Evolutionary conservation across 2,113 vertebrate species (phyloP), one percentile per base, ranked within the genome.

Genomic region (Eulemur macaco): DNA sequence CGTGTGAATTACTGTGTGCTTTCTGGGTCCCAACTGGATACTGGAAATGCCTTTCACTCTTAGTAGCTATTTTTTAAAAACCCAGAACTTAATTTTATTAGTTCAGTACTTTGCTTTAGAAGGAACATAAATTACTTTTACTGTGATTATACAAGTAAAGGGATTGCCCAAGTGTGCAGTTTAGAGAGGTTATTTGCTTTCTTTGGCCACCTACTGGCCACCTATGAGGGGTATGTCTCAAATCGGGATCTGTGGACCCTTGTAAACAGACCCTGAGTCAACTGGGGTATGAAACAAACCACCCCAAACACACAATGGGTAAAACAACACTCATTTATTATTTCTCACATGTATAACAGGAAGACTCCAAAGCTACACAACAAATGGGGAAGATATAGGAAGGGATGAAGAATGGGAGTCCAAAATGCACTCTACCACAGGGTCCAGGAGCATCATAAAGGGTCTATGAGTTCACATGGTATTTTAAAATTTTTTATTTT

Each of bases 171-270:
- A 85, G 23, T 52, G 34, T 56, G 58, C 34, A 84, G 47, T 82
- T 93, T 81, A 91, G 50, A 89, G 37, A 91, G 54, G 39, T 11
- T n/a, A n/a, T 89, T 97, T 94, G 78, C 73, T 97, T 95, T 93
- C 91, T 94, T 81, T 96, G 96, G 76, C 64, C 31, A n/a, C 64
- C 37, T 31, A 31, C 69, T 96, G 96, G 76, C 64, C 31, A n/a
- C 64, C 37, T 25, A 27, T 56, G 11, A 20, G 17, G 69, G 50
- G 9, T 37, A 37, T 60, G 83, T 89, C 42, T 92, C 31, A 68
- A 52, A 9, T 21, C 2, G 0, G 47, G 45, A 37, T 63, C 37
- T 31, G 9, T 21, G 56, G 84, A 54, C 12, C 39, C 27, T 31
- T 34, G 34, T 21, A 42, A 82, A 31, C 29, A 89, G 45, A 78